A percentile compares a stretch with the other conserved stretches of the same genome.
These are phyloP conservation scores for Zaprionus bogoriensis DNA, from an alignment of 2,888 invertebrate species.

Conservation along the genomic window DNA sequence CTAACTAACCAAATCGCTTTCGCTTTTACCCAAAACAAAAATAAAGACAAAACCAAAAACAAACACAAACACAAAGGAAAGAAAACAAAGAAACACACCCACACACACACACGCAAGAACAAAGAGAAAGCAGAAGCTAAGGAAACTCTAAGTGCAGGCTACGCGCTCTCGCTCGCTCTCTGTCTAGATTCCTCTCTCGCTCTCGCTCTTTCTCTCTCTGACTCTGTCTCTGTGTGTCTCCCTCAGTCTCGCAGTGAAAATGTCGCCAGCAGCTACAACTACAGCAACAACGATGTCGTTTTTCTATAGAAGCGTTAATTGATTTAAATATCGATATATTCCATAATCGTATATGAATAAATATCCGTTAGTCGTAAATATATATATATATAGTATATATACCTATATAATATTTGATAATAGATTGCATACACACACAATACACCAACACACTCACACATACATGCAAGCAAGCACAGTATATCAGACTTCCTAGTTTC, in stretches of 20 bases:
- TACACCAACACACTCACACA: not conserved
- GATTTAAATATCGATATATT: slow-evolving; percentile 21
- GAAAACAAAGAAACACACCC: too few relatives aligned
- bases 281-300: slow-evolving; percentile 39
- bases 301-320: slow-evolving; percentile 24
- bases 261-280: slow-evolving; percentile 31
- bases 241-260: slow-evolving; percentile 13
- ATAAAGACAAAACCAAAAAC: slow-evolving; percentile 3
- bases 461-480: not conserved
- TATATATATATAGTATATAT: slow-evolving; percentile 8
- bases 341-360: slow-evolving; percentile 21
- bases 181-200: slow-evolving; percentile 2
- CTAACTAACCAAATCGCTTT: slow-evolving; percentile 48
- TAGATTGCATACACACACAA: too few relatives aligned
- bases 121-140: slow-evolving; percentile 10
- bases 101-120: not conserved
- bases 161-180: slow-evolving; percentile 3
- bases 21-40: slow-evolving; percentile 47
- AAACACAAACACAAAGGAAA: not conserved
- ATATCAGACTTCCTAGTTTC: not conserved
- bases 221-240: slow-evolving; percentile 12
- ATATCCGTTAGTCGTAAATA: slow-evolving; percentile 26
- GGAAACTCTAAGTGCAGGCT: slow-evolving; percentile 13
- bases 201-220: slow-evolving; percentile 13
- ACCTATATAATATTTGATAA: slow-evolving; percentile 8